These are phyloP conservation scores for Terrapene triunguis DNA, from an alignment of 2,113 vertebrate genomes.

Conservation along the genomic window DNA sequence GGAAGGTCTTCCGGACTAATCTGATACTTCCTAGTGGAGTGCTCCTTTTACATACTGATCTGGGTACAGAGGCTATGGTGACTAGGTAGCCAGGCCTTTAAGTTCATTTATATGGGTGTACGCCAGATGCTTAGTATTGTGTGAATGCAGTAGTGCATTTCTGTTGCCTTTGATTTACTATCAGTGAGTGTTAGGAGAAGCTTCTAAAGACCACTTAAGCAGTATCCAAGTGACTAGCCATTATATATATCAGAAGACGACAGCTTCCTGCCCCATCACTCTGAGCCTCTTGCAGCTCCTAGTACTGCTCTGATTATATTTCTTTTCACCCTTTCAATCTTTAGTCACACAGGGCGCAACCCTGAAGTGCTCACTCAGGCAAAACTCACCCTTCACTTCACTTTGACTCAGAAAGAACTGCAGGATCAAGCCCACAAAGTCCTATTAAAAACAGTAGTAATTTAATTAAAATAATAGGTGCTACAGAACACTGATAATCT, in stretches of 20 bases:
- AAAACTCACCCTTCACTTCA: background rate
- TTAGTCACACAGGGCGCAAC: rapidly evolving
- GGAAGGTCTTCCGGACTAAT: too few relatives aligned
- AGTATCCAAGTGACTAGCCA: background rate
- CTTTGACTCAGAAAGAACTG: background rate
- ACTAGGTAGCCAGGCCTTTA: background rate
- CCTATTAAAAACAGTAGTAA: background rate
- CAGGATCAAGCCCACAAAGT: background rate
- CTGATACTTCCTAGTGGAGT: background rate
- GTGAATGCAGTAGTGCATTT: background rate
- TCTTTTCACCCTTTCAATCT: background rate
- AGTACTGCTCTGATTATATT: background rate
- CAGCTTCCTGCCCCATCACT: background rate
- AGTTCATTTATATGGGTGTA: background rate
- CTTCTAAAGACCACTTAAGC: rapidly evolving
- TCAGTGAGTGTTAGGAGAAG: background rate
- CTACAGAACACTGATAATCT: background rate
- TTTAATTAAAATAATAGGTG: background rate
- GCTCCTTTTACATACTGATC: rapidly evolving
- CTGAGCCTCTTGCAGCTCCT: background rate
- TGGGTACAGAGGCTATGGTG: background rate
- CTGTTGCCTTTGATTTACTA: background rate
- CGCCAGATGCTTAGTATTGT: rapidly evolving
- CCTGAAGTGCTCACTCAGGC: background rate
- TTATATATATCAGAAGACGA: background rate